Base-by-base conservation (phyloP, 2,888 invertebrate species). In the Marronus borbonicus region DNA sequence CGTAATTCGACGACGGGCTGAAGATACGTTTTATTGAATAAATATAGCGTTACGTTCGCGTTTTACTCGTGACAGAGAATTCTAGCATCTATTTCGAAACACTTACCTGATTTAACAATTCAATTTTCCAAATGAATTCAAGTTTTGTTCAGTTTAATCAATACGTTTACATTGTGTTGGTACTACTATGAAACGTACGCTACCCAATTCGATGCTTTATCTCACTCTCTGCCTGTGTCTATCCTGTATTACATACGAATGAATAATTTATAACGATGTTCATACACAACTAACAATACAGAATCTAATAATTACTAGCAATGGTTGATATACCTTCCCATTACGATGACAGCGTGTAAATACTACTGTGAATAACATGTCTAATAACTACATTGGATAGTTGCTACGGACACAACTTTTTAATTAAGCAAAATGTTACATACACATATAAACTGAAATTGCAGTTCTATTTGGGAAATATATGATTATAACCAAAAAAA, bases 101-200 rank as follows among this genome's bases (percentile, higher is more conserved):
- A 74, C 72, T 74, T 60, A 62, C 72, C 72, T 74, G 72, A 60
- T 74, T 74, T 74, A 74, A 49, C 72, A 74, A 74, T 74, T 60
- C 72, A 60, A 74, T 74, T 74, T 60, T 74, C 60, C 72, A 44
- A 62, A 62, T 74, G 60, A 74, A 62, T 74, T 74, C 44, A 60
- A 74, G 62, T 74, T 60, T 74, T 72, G 72, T 39, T 74, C 14
- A 62, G 44, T 74, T 60, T 60, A 74, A 74, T 74, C 72, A 60
- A 74, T 62, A 74, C 72, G 20, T 28, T 74, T 60, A 20, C 72
- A 12, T 58, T 58, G 28, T 44, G 44, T 36, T 24, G 60, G n/a
- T 20, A 74, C 24, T 3, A 58, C 55, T 58, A 17, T 20, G 55
- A 55, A 17, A 58, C 55, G 17, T 17, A 8, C 55, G 55, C 55